These are phyloP conservation scores for Crossaster papposus DNA, from an alignment of 53 echinoderm and acorn worm genomes.

Conservation along the genomic window DNA sequence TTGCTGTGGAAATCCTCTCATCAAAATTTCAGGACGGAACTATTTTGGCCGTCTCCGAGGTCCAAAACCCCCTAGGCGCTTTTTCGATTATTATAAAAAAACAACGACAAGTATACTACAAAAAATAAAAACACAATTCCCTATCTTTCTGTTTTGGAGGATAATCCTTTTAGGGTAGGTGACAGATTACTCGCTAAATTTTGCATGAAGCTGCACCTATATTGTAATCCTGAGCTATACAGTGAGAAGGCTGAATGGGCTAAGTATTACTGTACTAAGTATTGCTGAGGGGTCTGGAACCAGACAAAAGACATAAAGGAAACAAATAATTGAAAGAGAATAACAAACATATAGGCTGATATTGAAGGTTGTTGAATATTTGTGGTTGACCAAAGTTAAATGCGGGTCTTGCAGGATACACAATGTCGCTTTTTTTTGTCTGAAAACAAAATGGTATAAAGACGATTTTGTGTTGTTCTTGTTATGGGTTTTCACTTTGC, in stretches of 20 bases:
- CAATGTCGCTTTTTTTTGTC: neutral
- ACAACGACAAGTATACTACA: neutral
- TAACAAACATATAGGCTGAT: neutral
- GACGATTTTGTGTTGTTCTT: too few species aligned
- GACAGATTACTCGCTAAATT: constrained; percentile 26
- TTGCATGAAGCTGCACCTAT: constrained; percentile 24
- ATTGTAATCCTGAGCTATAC: neutral
- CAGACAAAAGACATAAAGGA: neutral
- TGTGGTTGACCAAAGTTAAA: neutral
- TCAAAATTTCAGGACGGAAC: constrained; percentile 12
- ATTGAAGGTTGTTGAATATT: neutral
- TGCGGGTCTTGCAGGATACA: neutral
- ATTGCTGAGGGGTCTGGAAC: constrained; percentile 39
- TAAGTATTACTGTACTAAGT: neutral
- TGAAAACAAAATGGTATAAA: too few species aligned
- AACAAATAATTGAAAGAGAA: neutral
- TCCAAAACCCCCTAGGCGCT: constrained; percentile 35
- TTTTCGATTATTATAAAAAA: constrained; percentile 5
- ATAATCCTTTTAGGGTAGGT: constrained; percentile 12
- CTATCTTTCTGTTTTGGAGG: neutral
- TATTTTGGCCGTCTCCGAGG: neutral
- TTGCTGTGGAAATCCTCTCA: constrained; percentile 22
- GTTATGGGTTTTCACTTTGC: too few species aligned
- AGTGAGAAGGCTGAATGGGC: constrained; percentile 28
- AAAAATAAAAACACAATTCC: neutral